Conservation (phyloP, 2,113 vertebrate genomes). For the Pelecanoides urinatrix region DNA sequence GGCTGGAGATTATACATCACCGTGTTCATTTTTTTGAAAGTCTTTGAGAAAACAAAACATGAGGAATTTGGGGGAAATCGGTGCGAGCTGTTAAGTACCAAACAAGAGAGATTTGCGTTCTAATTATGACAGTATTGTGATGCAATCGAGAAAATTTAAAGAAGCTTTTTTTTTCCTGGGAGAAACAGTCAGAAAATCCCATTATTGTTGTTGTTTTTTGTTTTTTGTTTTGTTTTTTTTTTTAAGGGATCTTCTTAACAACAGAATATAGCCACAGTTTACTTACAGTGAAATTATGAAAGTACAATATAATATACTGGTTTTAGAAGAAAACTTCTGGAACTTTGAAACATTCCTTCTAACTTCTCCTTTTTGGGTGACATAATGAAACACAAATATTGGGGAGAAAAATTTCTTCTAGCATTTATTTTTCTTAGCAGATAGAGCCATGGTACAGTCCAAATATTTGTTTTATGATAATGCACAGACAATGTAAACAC, state of each 20-base stretch:
- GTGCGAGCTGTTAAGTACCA: not conserved
- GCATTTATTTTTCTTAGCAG: constrained; percentile 45
- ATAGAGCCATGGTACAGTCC: constrained; percentile 13
- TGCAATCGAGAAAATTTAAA: not conserved
- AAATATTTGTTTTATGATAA: constrained; percentile 64
- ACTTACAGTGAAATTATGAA: not conserved
- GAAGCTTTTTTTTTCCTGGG: not conserved
- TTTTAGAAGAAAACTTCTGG: not conserved
- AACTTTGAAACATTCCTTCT: not conserved
- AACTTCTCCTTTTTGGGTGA: constrained; percentile 29
- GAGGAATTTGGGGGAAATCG: not conserved
- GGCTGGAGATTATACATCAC: not conserved
- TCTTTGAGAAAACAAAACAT: not conserved
- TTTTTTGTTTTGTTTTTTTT: not conserved
- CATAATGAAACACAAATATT: constrained; percentile 12
- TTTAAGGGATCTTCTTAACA: not conserved
- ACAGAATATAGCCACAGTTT: not conserved
- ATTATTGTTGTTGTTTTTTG: not conserved
- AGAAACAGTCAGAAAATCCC: not conserved
- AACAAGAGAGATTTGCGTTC: not conserved
- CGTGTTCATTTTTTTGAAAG: not conserved
- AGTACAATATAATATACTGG: not conserved
- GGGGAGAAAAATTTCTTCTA: constrained; percentile 20
- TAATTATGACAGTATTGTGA: constrained; percentile 19
- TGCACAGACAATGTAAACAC: constrained; percentile 57